phyloP scores from a whole-genome alignment of 2,888 invertebrate species.

The Corythucha ciliata region DNA sequence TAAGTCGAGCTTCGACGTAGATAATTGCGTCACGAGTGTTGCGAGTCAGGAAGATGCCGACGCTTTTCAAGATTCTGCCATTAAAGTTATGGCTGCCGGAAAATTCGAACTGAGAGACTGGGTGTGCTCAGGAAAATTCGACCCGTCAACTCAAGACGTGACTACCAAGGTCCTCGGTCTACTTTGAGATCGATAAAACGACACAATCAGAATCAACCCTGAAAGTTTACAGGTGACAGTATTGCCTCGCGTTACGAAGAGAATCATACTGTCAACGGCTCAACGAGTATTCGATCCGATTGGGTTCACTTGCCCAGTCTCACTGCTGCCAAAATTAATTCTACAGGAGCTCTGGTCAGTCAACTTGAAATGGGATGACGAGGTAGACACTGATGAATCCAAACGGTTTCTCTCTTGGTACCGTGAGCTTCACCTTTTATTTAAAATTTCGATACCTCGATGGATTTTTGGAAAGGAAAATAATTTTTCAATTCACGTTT shows the following conservation, averaged over 20 bases:
- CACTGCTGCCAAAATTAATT: conserved; percentile 13
- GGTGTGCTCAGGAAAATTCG: conserved; percentile 9
- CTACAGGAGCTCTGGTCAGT: conserved; percentile 19
- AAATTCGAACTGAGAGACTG: conserved; percentile 19
- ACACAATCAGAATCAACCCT: too few species aligned
- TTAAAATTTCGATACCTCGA: background rate
- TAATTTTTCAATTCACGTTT: conserved; percentile 11
- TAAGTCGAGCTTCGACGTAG: too few species aligned
- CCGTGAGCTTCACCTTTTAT: background rate
- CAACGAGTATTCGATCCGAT: conserved; percentile 18
- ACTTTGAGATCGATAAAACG: too few species aligned
- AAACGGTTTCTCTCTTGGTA: conserved; percentile 2
- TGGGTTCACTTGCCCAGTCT: conserved; percentile 12
- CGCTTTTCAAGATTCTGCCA: conserved; percentile 12
- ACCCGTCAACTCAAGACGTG: too few species aligned
- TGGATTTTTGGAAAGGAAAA: background rate
- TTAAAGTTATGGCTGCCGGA: background rate
- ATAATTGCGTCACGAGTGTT: conserved; percentile 19
- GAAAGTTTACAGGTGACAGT: too few species aligned
- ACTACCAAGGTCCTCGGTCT: too few species aligned
- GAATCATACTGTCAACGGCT: conserved; percentile 7
- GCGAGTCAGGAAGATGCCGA: background rate
- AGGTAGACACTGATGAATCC: background rate
- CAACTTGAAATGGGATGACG: conserved; percentile 15
- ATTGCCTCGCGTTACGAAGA: too few species aligned